Evolutionary conservation across 2,113 vertebrate species (phyloP), one percentile per base, ranked within the genome.

Genomic region (Perca schrenkii): DNA sequence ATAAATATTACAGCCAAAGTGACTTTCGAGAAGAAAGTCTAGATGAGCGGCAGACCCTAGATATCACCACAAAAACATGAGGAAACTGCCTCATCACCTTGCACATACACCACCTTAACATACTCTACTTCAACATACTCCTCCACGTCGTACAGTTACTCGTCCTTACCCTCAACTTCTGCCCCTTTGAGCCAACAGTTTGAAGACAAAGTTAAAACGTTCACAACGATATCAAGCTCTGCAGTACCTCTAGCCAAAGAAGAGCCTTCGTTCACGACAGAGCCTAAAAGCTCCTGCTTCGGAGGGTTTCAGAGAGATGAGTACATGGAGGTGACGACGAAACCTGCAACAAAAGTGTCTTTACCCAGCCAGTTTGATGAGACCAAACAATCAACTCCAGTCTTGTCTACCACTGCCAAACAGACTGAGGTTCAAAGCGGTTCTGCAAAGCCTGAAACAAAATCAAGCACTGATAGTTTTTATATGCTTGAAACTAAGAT

Each of bases 251-350:
- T 94, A 50, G 89, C 83, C 46, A 94, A 95, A 87, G 94, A 95
- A 34, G 95, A 96, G 60, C 85, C 89, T 64, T 94, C 95, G 28
- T 89, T 95, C 58, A 77, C 85, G 11, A 88, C 94, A 73, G 91
- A 90, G 43, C 87, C 89, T 71, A 77, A 95, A 50, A 93, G 92
- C 92, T 92, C 88, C 89, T 86, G 89, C 92, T 93, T 94, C 90
- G 91, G 85, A 76, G 92, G 94, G 36, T 82, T 94, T 72, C 86
- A 93, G 68, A 96, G 95, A 85, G 96, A 98, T 50, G 97, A 97
- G 74, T 98, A 98, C 86, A 91, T 99, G 87, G 97, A 99, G 85
- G 97, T 98, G 61, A 96, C 96, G 46, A 92, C 96, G 54, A 96
- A 95, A 83, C 91, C 91, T 69, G 90, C 88, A 79, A 82, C 94